Percentiles rank a stretch among this genome's conserved stretches.
phyloP scores from a whole-genome alignment of 2,888 invertebrate genomes.

The Drosophila paranaensis region DNA sequence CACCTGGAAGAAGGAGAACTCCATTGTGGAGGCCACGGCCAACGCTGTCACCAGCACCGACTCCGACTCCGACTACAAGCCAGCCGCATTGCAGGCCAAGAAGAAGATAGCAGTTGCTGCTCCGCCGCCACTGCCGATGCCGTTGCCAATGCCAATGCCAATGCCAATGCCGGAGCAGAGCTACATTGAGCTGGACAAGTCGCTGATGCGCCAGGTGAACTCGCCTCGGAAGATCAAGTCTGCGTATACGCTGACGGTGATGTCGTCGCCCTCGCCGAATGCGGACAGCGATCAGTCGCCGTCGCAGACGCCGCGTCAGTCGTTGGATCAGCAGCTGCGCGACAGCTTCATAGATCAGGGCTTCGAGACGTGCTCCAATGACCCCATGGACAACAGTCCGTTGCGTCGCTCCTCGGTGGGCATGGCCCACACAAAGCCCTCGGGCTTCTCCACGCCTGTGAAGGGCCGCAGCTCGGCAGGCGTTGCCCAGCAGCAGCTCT shows the following conservation, averaged over 20 bases:
- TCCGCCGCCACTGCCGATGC: not conserved
- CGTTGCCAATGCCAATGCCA: not conserved
- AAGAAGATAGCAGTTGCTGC: slow-evolving; percentile 43
- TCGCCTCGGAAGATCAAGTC: slow-evolving; percentile 79
- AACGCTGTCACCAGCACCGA: slow-evolving; percentile 76
- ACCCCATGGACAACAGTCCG: slow-evolving; percentile 71
- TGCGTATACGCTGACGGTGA: slow-evolving; percentile 78
- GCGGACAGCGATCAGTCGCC: slow-evolving; percentile 75
- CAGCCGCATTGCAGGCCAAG: slow-evolving; percentile 28
- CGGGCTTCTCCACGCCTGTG: slow-evolving; percentile 77
- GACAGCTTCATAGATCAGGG: slow-evolving; percentile 81
- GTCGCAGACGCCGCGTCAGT: slow-evolving; percentile 56
- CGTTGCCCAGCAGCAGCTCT: slow-evolving; percentile 57
- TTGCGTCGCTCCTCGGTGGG: slow-evolving; percentile 48
- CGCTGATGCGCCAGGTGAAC: slow-evolving; percentile 73
- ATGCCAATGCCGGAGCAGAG: slow-evolving; percentile 43
- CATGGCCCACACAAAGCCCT: slow-evolving; percentile 34
- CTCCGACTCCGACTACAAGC: slow-evolving; percentile 76
- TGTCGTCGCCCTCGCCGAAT: slow-evolving; percentile 77
- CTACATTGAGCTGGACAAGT: slow-evolving; percentile 66
- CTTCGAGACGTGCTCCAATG: slow-evolving; percentile 82
- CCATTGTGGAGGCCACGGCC: slow-evolving; percentile 69
- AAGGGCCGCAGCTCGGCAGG: slow-evolving; percentile 44
- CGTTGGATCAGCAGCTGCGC: slow-evolving; percentile 44
- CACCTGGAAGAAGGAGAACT: slow-evolving; percentile 78